These are phyloP conservation scores for Alaudala cheleensis DNA, from an alignment of 2,113 vertebrate genomes.

Conservation along the genomic window DNA sequence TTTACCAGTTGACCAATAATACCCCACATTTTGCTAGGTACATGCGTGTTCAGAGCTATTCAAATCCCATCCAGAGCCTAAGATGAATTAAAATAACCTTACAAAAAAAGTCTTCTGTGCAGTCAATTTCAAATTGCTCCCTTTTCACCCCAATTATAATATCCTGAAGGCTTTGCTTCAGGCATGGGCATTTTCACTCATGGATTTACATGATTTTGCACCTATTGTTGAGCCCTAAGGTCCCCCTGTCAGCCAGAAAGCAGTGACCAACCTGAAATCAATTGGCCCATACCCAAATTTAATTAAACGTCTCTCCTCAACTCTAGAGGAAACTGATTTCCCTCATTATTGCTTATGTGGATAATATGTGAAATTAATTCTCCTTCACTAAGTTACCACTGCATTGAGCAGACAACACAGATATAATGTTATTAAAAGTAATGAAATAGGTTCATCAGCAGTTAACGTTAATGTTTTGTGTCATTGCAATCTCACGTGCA, in stretches of 20 bases:
- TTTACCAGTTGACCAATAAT: background rate
- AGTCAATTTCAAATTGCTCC: conserved; percentile 17
- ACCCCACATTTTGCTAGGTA: background rate
- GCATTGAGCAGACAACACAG: conserved; percentile 70
- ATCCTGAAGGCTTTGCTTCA: conserved; percentile 23
- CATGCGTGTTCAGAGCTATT: background rate
- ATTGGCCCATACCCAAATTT: conserved; percentile 71
- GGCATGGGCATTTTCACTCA: background rate
- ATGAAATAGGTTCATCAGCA: conserved; percentile 66
- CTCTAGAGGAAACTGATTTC: conserved; percentile 68
- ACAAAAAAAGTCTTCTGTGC: background rate
- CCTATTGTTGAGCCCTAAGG: background rate
- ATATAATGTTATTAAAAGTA: conserved; percentile 75
- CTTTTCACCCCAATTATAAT: conserved; percentile 1
- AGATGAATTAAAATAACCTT: conserved; percentile 1
- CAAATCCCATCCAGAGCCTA: background rate
- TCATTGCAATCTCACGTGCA: conserved; percentile 2
- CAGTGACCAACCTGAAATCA: conserved; percentile 58
- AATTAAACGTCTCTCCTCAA: conserved; percentile 69
- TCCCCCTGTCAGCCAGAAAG: conserved; percentile 58
- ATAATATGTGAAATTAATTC: conserved; percentile 76
- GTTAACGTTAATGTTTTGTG: conserved; percentile 67
- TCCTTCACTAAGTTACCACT: conserved; percentile 72
- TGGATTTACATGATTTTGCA: conserved; percentile 28
- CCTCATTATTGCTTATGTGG: conserved; percentile 72